A percentile compares a stretch with the other conserved stretches of the same genome.
phyloP scores from a whole-genome alignment of 2,888 invertebrate genomes.

The Macrophya annulata region DNA sequence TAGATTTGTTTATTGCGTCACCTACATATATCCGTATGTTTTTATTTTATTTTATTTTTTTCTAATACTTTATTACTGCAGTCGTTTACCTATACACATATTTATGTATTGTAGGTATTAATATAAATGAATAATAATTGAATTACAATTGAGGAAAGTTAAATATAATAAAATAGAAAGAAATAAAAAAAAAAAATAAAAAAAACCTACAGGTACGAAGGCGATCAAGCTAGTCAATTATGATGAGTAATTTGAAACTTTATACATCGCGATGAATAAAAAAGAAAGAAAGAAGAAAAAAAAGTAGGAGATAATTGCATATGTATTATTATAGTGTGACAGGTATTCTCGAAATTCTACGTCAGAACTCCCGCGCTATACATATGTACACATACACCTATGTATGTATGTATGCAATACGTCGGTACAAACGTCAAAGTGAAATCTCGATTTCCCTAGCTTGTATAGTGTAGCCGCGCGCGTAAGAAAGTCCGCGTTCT shows the following conservation, averaged over 20 bases:
- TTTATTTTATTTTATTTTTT: neutral
- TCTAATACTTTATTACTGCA: neutral
- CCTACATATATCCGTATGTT: neutral
- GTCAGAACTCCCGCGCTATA: neutral
- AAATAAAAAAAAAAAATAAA: no score
- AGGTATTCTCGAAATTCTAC: slow-evolving; percentile 1
- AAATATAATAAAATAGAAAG: no score
- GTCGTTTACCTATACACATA: no score
- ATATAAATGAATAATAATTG: no score
- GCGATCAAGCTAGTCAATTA: no score
- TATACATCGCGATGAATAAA: neutral
- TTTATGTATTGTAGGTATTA: no score
- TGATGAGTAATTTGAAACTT: neutral
- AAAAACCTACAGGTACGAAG: no score
- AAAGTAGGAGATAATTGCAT: neutral
- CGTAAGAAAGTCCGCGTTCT: slow-evolving; percentile 28
- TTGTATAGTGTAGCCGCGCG: neutral
- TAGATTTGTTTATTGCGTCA: neutral
- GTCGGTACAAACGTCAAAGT: slow-evolving; percentile 17
- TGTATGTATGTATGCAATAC: neutral
- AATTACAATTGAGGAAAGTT: no score
- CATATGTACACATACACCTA: neutral
- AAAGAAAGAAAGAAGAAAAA: no score
- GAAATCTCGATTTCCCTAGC: slow-evolving; percentile 41
- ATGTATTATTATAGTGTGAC: neutral